A percentile compares a stretch with the other conserved stretches of the same genome.
These are phyloP conservation scores for Kryptolebias ocellatus DNA, from an alignment of 2,797 vertebrate species.

Conservation along the genomic window DNA sequence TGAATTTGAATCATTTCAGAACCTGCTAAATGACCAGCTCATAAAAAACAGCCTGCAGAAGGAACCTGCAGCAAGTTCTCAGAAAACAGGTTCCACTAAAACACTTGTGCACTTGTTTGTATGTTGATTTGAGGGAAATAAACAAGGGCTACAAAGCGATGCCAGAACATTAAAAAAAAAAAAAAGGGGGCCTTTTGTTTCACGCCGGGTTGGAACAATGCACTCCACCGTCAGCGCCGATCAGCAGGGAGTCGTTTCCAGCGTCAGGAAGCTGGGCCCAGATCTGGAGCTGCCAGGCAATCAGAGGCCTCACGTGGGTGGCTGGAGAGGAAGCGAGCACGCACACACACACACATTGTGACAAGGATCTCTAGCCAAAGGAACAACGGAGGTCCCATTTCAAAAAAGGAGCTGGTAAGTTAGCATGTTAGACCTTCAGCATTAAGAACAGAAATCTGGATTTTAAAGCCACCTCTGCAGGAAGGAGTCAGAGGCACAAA, in stretches of 20 bases:
- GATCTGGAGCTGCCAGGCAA: conserved; percentile 42
- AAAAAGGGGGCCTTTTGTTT: conserved; percentile 22
- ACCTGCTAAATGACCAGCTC: too few relatives aligned
- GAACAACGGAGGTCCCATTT: not conserved
- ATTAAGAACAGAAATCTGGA: too few relatives aligned
- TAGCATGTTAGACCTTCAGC: not conserved
- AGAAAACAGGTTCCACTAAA: not conserved
- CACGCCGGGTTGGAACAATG: conserved; percentile 44
- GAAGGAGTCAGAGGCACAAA: not conserved
- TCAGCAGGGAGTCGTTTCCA: conserved; percentile 34
- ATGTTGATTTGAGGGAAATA: conserved; percentile 24
- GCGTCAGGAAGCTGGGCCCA: conserved; percentile 48
- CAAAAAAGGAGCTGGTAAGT: not conserved
- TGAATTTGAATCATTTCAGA: too few relatives aligned
- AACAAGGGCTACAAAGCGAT: conserved; percentile 12
- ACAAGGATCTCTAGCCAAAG: not conserved
- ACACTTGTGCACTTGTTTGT: conserved; percentile 15
- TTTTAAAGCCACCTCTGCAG: not conserved
- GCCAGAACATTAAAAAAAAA: not conserved
- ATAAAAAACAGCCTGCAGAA: too few relatives aligned
- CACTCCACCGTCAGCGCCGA: conserved; percentile 32
- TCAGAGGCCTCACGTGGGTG: conserved; percentile 35
- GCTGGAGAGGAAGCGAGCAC: conserved; percentile 11
- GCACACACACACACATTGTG: not conserved
- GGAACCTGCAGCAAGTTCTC: too few relatives aligned